Base-by-base conservation (phyloP, 2,113 vertebrate genomes). In the Elgaria multicarinata region DNA sequence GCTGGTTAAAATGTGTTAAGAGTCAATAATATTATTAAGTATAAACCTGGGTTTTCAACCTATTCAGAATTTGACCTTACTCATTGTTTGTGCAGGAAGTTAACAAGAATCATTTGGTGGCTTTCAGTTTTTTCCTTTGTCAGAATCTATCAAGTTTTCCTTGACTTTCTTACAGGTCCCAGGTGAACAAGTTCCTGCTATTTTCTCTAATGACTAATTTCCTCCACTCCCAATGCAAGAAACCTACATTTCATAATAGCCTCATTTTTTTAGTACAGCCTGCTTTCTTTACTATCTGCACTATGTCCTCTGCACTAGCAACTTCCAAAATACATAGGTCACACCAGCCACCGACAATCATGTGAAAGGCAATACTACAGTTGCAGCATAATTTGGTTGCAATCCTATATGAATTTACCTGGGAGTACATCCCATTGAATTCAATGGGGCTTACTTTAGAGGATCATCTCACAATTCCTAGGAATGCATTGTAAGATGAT, bases 141-240 rank as follows among this genome's bases (percentile, higher is more conserved):
- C 55, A 83, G 71, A 76, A 76, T 24, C 28, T 26, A 77, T 77
- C 39, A 44, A n/a, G 12, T 39, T 77, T 75, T 18, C 71, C 44
- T 67, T 67, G 31, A 22, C n/a, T 46, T 81, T 50, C 84, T 75
- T 66, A 64, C 18, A 67, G 10, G 36, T 87, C 84, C 55, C n/a
- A 8, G 14, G n/a, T 76, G 77, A 81, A 71, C 66, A 69, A 71
- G 26, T 36, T 84, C 4, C 64, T 79, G 74, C 74, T 44, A 44
- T 53, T 87, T 55, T 90, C 76, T 64, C 50, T 46, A 74, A 46
- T 22, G 75, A 28, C 8, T 62, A 74, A 90, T 90, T 81, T 90
- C 39, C 44, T 74, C 46, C 44, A 50, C 14, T 39, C 55, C 78
- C 58, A 50, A 77, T 39, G 6, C 84, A 76, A 74, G 44, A 66